Conservation (phyloP, 1,140 invertebrate species). For the Ctenoplectra terminalis region DNA sequence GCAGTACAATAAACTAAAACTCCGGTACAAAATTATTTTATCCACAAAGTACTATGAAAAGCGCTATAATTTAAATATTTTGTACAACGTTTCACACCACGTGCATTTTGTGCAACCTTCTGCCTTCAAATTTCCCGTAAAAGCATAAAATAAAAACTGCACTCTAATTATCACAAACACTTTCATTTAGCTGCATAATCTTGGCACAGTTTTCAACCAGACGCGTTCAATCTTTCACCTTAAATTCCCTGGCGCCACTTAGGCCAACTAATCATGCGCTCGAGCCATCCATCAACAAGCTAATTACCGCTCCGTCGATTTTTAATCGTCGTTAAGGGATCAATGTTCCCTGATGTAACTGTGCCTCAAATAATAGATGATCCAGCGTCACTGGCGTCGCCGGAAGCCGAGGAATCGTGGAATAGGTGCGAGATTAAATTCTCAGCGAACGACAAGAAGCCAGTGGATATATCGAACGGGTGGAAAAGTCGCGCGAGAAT, state of each 20-base stretch:
- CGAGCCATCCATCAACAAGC: not conserved
- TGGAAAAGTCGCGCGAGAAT: not conserved
- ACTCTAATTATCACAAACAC: too few relatives aligned
- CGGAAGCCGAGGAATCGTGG: not conserved
- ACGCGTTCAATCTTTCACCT: not conserved
- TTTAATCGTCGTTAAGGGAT: slow-evolving; percentile 34
- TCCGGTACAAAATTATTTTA: too few relatives aligned
- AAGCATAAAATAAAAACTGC: too few relatives aligned
- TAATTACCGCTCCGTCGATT: slow-evolving; percentile 34
- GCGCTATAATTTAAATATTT: too few relatives aligned
- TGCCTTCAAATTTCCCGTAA: too few relatives aligned
- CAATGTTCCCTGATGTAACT: not conserved
- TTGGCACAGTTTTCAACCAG: not conserved
- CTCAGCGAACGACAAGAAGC: not conserved
- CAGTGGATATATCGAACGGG: not conserved
- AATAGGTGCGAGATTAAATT: slow-evolving; percentile 40
- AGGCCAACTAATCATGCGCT: not conserved
- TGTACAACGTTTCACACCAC: too few relatives aligned
- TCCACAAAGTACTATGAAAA: too few relatives aligned
- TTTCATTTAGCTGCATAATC: too few relatives aligned
- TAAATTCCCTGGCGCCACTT: not conserved
- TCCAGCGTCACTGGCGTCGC: not conserved
- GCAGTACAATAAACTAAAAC: too few relatives aligned
- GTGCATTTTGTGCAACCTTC: too few relatives aligned
- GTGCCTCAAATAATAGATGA: slow-evolving; percentile 14